These are phyloP conservation scores for Recurvirostra avosetta DNA, from an alignment of 2,113 vertebrate species.

Conservation along the genomic window DNA sequence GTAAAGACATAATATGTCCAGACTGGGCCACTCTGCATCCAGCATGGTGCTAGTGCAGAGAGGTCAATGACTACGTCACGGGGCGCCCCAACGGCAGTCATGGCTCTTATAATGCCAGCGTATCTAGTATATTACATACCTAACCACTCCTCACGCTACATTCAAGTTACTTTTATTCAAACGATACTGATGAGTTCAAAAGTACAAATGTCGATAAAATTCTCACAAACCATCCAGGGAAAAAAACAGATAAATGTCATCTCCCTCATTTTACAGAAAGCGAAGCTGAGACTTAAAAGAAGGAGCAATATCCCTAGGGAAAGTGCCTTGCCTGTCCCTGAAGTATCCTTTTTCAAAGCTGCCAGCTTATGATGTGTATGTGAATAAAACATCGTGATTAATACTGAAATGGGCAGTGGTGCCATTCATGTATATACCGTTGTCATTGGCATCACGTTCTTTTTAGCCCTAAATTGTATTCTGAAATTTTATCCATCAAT, in stretches of 20 bases:
- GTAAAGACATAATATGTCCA: fast-evolving
- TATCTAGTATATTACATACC: neutral
- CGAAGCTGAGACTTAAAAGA: neutral
- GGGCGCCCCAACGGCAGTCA: fast-evolving
- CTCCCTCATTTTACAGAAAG: neutral
- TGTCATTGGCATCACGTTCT: neutral
- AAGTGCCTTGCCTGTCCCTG: neutral
- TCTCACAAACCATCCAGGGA: neutral
- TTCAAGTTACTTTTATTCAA: neutral
- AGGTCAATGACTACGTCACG: fast-evolving
- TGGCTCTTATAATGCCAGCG: fast-evolving
- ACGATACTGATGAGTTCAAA: neutral
- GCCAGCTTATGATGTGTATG: too few species aligned
- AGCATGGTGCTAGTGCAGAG: too few species aligned
- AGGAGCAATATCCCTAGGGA: neutral
- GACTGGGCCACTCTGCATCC: neutral
- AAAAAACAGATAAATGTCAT: neutral
- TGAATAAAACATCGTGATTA: neutral
- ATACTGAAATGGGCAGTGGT: neutral
- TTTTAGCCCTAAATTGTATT: neutral
- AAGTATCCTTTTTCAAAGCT: neutral
- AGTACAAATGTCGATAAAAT: neutral
- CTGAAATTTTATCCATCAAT: neutral
- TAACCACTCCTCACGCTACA: neutral
- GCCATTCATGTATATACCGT: neutral